phyloP scores from a whole-genome alignment of 2,797 vertebrate species.

The Hylomyscus alleni region DNA sequence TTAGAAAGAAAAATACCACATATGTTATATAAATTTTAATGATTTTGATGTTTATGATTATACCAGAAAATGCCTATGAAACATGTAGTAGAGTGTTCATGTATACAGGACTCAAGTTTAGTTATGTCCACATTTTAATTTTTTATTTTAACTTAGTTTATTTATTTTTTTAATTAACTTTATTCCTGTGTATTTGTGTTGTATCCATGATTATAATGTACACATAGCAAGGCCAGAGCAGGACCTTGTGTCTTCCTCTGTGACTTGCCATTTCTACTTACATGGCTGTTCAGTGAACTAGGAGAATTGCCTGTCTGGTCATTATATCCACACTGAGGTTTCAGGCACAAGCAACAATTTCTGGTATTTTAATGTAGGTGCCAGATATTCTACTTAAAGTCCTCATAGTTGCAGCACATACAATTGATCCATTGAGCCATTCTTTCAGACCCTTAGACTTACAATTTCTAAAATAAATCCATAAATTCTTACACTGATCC shows the following conservation, averaged over 20 bases:
- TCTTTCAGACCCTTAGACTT: neutral
- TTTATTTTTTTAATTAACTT: neutral
- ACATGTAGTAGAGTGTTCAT: too few relatives aligned
- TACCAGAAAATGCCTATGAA: neutral
- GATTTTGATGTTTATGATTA: neutral
- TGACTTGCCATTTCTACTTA: neutral
- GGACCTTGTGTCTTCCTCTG: neutral
- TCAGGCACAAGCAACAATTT: neutral
- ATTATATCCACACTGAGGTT: neutral
- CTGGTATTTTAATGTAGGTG: neutral
- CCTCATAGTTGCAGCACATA: neutral
- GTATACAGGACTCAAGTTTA: neutral
- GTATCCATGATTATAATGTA: neutral
- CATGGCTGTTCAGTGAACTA: neutral
- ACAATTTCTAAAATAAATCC: neutral
- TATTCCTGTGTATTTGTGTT: neutral
- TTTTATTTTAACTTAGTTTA: neutral
- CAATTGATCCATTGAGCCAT: neutral
- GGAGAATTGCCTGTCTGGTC: neutral
- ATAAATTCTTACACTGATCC: neutral
- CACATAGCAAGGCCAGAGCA: neutral
- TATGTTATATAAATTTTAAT: neutral
- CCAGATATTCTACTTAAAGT: neutral
- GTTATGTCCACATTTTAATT: too few relatives aligned
- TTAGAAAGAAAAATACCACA: neutral